Evolutionary conservation across 2,113 vertebrate genomes (phyloP), one percentile per base, ranked within the genome.

Genomic region (Phocoena sinus): DNA sequence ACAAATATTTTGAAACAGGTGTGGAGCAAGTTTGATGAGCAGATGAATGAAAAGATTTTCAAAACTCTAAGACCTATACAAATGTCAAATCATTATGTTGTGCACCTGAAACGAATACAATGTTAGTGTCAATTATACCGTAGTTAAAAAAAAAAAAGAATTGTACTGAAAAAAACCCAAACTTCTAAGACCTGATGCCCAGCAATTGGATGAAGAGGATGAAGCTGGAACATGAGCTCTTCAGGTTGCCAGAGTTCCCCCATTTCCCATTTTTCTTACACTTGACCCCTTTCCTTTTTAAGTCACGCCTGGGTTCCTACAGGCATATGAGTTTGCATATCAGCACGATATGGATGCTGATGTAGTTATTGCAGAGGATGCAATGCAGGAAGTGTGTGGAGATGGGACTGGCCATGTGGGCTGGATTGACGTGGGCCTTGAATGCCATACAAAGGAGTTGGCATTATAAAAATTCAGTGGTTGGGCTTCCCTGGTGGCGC

Each of bases 11-110:
- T 20, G 74, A 44, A 76, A 68, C 5, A 56, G 31, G 25, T 53
- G 26, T 60, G 47, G 53, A 74, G 47, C 58, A 74, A 36, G 56
- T 33, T 20, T 26, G 91, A 47, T 14, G 44, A 81, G 65, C 56
- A 80, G 91, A 89, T 60, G 58, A 56, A 60, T 82, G 41, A 74
- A 86, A 70, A 77, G 26, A 63, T n/a, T 63, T 77, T 86, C 21
- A 44, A 28, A 50, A 47, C 31, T 47, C 58, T n/a, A 41, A 71
- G 58, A 80, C 47, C 70, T 18, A 58, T 20, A 21, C 56, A 58
- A 58, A 58, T 20, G 20, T 58, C 56, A 58, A 58, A 58, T 58
- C 56, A 58, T 8, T 58, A 58, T 21, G 56, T 58, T 21, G 20
- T 58, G 56, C 56, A 58, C 56, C 56, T 21, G 56, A 58, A 58